phyloP scores from a whole-genome alignment of 2,113 vertebrate species.

The Nesoenas mayeri region DNA sequence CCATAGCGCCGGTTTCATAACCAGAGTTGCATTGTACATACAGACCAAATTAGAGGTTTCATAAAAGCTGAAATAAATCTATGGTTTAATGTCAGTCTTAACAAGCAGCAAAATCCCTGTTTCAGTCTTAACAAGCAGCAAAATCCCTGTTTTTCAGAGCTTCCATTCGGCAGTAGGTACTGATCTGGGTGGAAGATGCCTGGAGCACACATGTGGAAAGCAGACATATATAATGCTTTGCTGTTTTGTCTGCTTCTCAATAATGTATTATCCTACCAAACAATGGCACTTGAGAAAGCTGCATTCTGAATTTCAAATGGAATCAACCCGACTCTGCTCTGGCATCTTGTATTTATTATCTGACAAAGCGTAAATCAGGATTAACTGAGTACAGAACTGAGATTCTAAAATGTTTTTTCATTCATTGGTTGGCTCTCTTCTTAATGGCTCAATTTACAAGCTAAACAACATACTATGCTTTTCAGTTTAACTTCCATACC shows the following conservation, averaged over 20 bases:
- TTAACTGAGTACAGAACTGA: not conserved
- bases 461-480: not conserved
- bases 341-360: constrained; percentile 34
- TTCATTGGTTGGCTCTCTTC: not conserved
- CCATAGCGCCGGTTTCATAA: not conserved
- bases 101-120: not conserved
- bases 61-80: not conserved
- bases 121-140: not conserved
- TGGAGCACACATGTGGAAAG: constrained; percentile 16
- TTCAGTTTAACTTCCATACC: not conserved
- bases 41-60: not conserved
- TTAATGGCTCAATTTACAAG: not conserved
- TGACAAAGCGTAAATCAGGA: not conserved
- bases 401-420: not conserved
- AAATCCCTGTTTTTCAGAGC: not conserved
- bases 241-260: constrained; percentile 1
- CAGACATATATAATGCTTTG: not conserved
- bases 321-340: not conserved
- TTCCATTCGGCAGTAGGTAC: not conserved
- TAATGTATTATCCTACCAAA: not conserved
- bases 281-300: not conserved
- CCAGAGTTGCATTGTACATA: not conserved
- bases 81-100: not conserved
- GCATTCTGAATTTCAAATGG: constrained; percentile 13
- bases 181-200: not conserved